Evolutionary conservation across 1,140 invertebrate species (phyloP), one percentile per base, ranked within the genome.

Genomic region (Coboldia fuscipes): DNA sequence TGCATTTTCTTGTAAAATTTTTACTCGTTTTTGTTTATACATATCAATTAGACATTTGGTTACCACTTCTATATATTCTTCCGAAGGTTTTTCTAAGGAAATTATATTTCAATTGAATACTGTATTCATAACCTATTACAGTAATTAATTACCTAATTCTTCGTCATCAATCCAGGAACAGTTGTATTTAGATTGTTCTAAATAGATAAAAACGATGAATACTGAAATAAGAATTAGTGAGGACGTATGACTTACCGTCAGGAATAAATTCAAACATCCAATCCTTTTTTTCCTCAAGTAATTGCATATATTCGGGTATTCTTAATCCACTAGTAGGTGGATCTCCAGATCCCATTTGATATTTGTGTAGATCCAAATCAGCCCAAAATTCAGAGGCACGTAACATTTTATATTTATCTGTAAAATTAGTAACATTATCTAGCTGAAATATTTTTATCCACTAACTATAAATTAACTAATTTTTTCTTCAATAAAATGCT

Each of bases 401-500:
- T 13, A 32, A 8, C 10, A 12, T 6, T 15, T 10, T 6, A 16
- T 16, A 10, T 19, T 17, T 32, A 16, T 8, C 30, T 20, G 15
- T 32, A 18, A 15, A 32, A 8, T 4, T 9, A 32, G 19, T 16
- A 16, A 32, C 6, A 32, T 28, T 13, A 13, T 10, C 27, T 23
- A 23, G 6, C 12, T 23, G 12, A 7, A 7, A 29, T 29, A 29
- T 15, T 8, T 29, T 6, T 10, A 29, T 10, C 14, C 27, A 15
- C 8, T 29, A 15, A 8, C 27, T n/a, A 29, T 4, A 26, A 10
- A 36, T 41, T 41, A 24, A 54, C 51, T 44, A 31, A 54, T 54
- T 35, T 54, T 52, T 30, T 54, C 49, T 13, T 30, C 16, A 1
- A 54, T 29, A 28, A 44, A 54, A 12, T 45, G 42, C 37, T 45